A percentile compares a stretch with the other conserved stretches of the same genome.
These are phyloP conservation scores for Tinea pellionella DNA, from an alignment of 2,888 invertebrate genomes.

Conservation along the genomic window DNA sequence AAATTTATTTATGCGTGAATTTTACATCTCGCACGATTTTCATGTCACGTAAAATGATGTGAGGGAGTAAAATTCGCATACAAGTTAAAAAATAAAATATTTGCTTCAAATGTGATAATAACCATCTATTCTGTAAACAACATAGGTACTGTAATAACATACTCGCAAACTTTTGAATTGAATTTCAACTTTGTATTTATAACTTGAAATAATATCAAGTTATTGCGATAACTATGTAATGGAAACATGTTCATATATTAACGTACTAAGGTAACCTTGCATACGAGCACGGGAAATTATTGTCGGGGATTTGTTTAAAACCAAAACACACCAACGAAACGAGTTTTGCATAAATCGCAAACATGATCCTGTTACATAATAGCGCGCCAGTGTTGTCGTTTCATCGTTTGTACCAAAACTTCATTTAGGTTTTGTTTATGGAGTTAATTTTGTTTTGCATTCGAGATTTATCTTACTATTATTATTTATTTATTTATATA, in stretches of 20 bases:
- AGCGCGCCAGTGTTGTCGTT: not conserved
- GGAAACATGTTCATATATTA: not conserved
- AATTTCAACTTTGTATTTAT: not conserved
- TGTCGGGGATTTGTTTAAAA: not conserved
- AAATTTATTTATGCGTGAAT: too few species aligned
- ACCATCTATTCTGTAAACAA: too few species aligned
- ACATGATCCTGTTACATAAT: not conserved
- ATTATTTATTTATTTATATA: too few species aligned
- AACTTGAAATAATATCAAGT: not conserved
- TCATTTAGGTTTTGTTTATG: not conserved
- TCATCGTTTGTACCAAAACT: not conserved
- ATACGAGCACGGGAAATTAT: not conserved
- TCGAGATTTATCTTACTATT: too few species aligned
- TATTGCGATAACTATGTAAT: not conserved
- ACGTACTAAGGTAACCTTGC: not conserved
- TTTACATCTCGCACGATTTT: too few species aligned
- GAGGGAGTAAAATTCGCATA: too few species aligned
- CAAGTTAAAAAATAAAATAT: too few species aligned
- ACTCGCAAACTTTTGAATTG: not conserved
- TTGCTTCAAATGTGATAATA: too few species aligned
- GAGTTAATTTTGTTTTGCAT: not conserved
- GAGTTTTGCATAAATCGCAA: not conserved
- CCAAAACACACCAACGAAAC: not conserved
- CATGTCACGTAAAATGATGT: too few species aligned
- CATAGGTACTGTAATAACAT: too few species aligned